Percentiles rank a stretch among this genome's conserved stretches.
Evolutionary conservation across 2,113 vertebrate species (phyloP).

Genomic region (Damaliscus lunatus): DNA sequence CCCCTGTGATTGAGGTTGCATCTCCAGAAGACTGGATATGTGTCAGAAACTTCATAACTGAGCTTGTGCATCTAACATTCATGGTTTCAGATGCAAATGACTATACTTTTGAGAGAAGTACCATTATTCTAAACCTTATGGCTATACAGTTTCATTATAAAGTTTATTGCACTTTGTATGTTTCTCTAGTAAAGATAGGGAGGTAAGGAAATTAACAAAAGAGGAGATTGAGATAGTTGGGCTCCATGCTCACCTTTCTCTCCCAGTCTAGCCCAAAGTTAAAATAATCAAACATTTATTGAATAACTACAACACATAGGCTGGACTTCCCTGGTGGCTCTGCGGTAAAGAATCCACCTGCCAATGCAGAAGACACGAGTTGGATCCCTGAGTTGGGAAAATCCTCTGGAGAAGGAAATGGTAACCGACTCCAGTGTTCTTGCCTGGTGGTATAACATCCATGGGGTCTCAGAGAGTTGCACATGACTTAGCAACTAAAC

Average conservation of each 20-base stretch:
- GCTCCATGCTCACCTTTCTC: not conserved
- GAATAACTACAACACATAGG: not conserved
- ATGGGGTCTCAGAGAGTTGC: not conserved
- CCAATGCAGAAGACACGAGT: not conserved
- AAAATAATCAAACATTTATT: not conserved
- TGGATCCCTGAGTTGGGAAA: not conserved
- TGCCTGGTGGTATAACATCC: not conserved
- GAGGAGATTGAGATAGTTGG: not conserved
- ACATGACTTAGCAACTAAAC: not conserved
- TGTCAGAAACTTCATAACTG: not conserved
- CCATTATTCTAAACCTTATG: not conserved
- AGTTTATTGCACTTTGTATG: not conserved
- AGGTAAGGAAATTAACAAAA: not conserved
- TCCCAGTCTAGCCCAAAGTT: not conserved
- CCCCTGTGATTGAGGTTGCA: not conserved
- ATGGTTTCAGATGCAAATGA: not conserved
- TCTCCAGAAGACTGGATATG: not conserved
- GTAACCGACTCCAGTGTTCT: not conserved
- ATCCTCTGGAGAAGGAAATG: not conserved
- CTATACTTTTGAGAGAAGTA: not conserved
- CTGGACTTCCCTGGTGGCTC: not conserved
- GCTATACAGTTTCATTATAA: not conserved
- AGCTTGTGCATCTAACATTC: not conserved
- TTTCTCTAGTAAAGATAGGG: not conserved
- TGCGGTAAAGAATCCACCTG: not conserved